Percentiles rank a stretch among this genome's conserved stretches.
Evolutionary conservation across 2,888 invertebrate genomes (phyloP).

Genomic region (Phoenoteleia sp.): DNA sequence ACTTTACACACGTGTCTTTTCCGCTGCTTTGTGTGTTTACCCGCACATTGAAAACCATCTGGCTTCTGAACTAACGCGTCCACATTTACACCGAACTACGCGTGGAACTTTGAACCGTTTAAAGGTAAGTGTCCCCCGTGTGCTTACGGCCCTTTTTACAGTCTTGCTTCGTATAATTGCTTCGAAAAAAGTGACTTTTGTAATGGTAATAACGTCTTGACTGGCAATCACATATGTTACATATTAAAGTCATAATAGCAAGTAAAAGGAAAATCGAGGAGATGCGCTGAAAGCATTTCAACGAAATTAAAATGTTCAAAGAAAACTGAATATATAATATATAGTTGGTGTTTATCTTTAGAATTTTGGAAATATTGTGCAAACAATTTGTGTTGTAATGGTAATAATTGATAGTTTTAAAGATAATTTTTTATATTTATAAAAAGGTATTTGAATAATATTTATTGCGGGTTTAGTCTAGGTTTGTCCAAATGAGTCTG

Average conservation of each 20-base stretch:
- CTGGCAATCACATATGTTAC: neutral
- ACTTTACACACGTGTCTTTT: conserved; percentile 48
- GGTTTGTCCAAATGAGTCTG: too few species aligned
- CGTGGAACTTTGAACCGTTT: conserved; percentile 53
- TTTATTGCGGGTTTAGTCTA: too few species aligned
- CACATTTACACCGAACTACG: conserved; percentile 42
- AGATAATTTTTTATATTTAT: too few species aligned
- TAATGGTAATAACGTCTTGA: neutral
- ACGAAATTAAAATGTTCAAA: too few species aligned
- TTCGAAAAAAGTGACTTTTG: conserved; percentile 13
- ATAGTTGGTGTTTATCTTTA: too few species aligned
- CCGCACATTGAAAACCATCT: conserved; percentile 37
- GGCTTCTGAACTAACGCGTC: conserved; percentile 50
- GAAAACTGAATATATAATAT: too few species aligned
- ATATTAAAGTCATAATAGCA: neutral
- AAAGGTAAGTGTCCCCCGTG: conserved; percentile 35
- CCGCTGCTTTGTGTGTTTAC: conserved; percentile 43
- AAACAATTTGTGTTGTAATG: too few species aligned
- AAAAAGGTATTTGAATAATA: too few species aligned
- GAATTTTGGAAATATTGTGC: too few species aligned
- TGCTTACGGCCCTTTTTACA: conserved; percentile 25
- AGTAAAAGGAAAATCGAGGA: neutral
- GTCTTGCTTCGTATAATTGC: conserved; percentile 10
- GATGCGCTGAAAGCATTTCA: neutral
- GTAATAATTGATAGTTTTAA: too few species aligned